phyloP scores from a whole-genome alignment of 2,797 vertebrate genomes.

The Sebastes ruberrimus region DNA sequence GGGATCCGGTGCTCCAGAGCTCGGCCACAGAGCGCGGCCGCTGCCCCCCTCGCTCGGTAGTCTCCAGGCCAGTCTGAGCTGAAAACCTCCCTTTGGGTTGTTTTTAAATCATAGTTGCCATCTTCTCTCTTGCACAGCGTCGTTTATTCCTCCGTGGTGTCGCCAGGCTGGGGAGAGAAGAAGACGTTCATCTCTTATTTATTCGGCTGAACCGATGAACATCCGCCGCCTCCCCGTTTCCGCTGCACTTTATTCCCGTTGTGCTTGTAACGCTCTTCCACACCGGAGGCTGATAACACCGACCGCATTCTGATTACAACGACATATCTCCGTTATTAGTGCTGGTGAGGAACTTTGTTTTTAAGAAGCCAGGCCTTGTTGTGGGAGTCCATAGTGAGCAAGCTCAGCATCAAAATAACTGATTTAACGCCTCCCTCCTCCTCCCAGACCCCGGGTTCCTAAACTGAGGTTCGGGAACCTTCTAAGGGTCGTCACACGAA shows the following conservation, averaged over 20 bases:
- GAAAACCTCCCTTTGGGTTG: not conserved
- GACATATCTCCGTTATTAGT: not conserved
- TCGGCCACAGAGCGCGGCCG: conserved; percentile 11
- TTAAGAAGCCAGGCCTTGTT: not conserved
- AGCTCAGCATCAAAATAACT: conserved; percentile 34
- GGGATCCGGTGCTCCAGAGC: conserved; percentile 6
- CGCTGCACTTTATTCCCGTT: conserved; percentile 31
- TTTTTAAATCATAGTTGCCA: not conserved
- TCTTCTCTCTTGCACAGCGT: accelerated
- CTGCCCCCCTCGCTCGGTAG: not conserved
- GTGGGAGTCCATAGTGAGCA: not conserved
- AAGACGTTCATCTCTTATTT: conserved; percentile 64
- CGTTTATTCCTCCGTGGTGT: not conserved
- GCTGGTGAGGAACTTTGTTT: not conserved
- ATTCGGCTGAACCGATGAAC: conserved; percentile 39
- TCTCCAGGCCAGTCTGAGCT: no score
- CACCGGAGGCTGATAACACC: accelerated
- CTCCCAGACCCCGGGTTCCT: not conserved
- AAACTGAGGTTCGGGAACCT: conserved; percentile 2
- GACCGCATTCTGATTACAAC: no score
- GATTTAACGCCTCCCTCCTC: conserved; percentile 27
- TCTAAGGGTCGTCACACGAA: not conserved
- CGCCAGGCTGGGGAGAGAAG: conserved; percentile 6
- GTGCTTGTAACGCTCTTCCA: not conserved
- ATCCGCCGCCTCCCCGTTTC: conserved; percentile 44